Evolutionary conservation across 2,113 vertebrate genomes (phyloP), one percentile per base, ranked within the genome.

Genomic region (Triplophysa tibetana): DNA sequence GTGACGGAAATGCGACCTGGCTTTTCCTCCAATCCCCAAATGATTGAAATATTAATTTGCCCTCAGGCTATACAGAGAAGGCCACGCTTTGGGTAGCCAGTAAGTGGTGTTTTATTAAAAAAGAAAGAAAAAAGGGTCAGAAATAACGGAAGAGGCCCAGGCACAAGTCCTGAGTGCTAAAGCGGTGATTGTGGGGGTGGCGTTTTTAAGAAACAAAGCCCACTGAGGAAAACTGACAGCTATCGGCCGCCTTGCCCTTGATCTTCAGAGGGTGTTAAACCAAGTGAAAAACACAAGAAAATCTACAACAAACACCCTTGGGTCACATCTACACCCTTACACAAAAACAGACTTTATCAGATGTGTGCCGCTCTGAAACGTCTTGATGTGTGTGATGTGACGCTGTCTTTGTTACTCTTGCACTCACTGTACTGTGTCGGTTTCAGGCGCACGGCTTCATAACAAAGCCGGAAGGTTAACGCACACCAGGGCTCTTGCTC

Each of bases 1-100:
- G 94, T 96, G 95, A 95, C 91, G 91, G 91, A 88, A 93, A 89
- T 88, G 92, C 90, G 89, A 88, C 24, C 79, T 88, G 91, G 83
- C 84, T 90, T 88, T 86, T 84, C 89, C 92, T 89, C 82, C 84
- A 87, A 92, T 92, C 92, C 95, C 91, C 94, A 90, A 92, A 95
- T 94, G 96, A 94, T 89, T 96, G 90, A 97, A 97, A 97, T 98
- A 96, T 97, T 96, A 96, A 96, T 96, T 93, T 95, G 90, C 92
- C 96, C 96, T 88, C 88, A 72, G 93, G 96, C 95, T 83, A 91
- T 89, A 89, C 87, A 89, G 92, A 92, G 91, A 93, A 93, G 81
- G 88, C 91, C 60, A 68, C 88, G 91, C 91, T 87, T 92, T 92
- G 84, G 90, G 88, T 89, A 89, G 93, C 92, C 91, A 92, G 92